Conservation (phyloP, 2,797 vertebrate genomes). For the Micromesistius poutassou region DNA sequence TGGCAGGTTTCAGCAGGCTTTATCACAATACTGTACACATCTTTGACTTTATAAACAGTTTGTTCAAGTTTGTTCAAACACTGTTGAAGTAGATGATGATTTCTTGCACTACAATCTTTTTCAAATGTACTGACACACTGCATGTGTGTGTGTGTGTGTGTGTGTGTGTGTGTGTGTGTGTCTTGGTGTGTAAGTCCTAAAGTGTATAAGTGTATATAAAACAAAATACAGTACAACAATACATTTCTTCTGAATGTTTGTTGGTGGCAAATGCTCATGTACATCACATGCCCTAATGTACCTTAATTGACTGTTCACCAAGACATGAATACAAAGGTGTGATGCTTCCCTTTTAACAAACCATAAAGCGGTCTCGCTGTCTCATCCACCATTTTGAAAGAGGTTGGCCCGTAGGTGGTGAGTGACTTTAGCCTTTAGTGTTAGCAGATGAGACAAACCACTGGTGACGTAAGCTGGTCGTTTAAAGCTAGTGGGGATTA, state of each 20-base stretch:
- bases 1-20: neutral
- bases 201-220: no score
- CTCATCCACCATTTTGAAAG: no score
- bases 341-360: neutral
- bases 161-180: constrained; percentile 7
- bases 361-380: neutral
- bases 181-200: neutral
- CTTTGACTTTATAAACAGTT: neutral
- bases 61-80: neutral
- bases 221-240: no score
- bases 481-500: no score
- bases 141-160: neutral
- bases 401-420: no score
- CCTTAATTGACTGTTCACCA: no score
- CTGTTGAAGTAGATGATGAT: neutral
- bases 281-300: no score
- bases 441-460: no score
- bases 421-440: no score
- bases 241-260: neutral
- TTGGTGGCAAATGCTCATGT: no score
- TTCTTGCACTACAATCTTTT: neutral
- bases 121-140: neutral
- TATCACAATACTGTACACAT: neutral
- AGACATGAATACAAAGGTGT: neutral
- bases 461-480: no score